Evolutionary conservation across 2,797 vertebrate species (phyloP).

Genomic region (Pseudochirops corinnae): DNA sequence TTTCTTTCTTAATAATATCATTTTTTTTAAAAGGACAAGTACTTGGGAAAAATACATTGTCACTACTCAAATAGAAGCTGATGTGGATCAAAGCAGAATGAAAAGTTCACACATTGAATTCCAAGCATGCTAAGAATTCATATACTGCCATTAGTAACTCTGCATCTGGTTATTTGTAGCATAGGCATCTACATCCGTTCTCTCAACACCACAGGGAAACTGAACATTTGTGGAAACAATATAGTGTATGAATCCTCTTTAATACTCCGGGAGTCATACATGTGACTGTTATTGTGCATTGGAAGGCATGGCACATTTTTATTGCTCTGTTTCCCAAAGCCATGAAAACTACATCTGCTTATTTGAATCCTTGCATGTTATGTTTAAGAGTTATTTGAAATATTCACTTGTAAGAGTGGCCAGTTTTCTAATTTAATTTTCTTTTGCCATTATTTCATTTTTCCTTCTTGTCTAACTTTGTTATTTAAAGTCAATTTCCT

Average conservation of each 20-base stretch:
- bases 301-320: neutral
- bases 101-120: conserved; percentile 46
- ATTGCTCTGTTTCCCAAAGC: conserved; percentile 25
- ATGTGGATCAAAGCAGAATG: conserved; percentile 22
- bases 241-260: conserved; percentile 4
- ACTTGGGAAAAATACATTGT: conserved; percentile 39
- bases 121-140: conserved; percentile 39
- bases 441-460: neutral
- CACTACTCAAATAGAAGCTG: conserved; percentile 20
- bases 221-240: conserved; percentile 30
- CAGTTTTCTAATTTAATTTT: neutral
- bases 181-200: conserved; percentile 24
- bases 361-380: neutral
- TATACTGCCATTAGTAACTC: neutral
- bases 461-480: neutral
- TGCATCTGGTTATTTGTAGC: conserved; percentile 53
- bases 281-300: neutral
- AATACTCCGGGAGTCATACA: conserved; percentile 21
- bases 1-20: conserved; percentile 46
- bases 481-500: neutral
- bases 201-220: neutral
- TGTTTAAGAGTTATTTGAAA: conserved; percentile 5
- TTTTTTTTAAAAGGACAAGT: neutral
- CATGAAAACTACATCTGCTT: conserved; percentile 11
- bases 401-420: neutral